Evolutionary conservation across 1,140 invertebrate species (phyloP).

Genomic region (Gonatopus flavifemur): DNA sequence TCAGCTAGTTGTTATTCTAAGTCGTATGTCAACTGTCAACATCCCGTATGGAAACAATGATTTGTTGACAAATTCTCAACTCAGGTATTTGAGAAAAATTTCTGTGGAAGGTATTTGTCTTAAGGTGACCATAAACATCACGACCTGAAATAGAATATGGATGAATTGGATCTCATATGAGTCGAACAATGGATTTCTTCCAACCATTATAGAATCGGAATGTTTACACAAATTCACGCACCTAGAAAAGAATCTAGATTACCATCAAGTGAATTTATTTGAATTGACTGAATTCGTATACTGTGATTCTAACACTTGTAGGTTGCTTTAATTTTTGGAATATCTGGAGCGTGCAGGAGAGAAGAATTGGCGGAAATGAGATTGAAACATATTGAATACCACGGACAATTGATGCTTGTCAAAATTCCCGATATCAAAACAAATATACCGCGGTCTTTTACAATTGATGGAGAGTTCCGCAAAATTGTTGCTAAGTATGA

Average conservation of each 20-base stretch:
- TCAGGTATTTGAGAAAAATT: no score
- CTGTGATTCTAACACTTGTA: constrained; percentile 3
- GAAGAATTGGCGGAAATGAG: constrained; percentile 15
- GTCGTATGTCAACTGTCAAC: no score
- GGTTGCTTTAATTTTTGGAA: constrained; percentile 23
- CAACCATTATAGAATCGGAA: background rate
- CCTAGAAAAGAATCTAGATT: background rate
- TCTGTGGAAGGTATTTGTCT: no score
- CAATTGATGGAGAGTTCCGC: constrained; percentile 7
- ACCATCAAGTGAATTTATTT: background rate
- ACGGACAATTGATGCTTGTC: constrained; percentile 6
- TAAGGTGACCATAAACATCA: no score
- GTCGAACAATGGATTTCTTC: no score
- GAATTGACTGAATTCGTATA: background rate
- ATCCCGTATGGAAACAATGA: no score
- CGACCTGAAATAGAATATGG: background rate
- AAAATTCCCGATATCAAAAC: constrained; percentile 18
- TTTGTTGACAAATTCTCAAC: no score
- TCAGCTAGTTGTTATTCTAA: no score
- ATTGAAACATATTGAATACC: constrained; percentile 18
- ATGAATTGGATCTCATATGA: background rate
- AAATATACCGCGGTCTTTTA: constrained; percentile 12
- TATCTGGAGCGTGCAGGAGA: constrained; percentile 14
- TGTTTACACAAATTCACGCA: background rate
- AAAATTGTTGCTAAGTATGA: constrained; percentile 18